These are phyloP conservation scores for Battus philenor DNA, from an alignment of 1,140 invertebrate genomes.

Conservation along the genomic window DNA sequence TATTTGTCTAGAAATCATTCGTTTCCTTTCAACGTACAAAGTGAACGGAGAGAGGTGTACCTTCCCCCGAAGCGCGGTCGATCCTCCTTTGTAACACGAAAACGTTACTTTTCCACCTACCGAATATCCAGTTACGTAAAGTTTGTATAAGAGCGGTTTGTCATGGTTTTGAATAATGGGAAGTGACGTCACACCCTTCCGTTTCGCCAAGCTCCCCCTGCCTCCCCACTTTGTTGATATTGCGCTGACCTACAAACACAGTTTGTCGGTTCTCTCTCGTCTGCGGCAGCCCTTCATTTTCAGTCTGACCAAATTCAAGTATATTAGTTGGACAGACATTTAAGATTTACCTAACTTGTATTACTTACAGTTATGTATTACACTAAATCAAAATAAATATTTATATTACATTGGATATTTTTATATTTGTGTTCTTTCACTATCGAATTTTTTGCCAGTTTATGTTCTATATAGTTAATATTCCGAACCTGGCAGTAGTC, in stretches of 20 bases:
- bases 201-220: slow-evolving; percentile 15
- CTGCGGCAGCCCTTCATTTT: background rate
- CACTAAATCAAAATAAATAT: too few species aligned
- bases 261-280: slow-evolving; percentile 30
- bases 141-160: slow-evolving; percentile 12
- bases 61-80: background rate
- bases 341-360: too few species aligned
- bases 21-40: too few species aligned
- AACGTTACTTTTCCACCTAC: slow-evolving; percentile 7
- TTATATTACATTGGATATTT: too few species aligned
- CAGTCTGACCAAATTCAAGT: too few species aligned
- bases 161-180: slow-evolving; percentile 20
- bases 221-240: slow-evolving; percentile 45
- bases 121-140: slow-evolving; percentile 6
- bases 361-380: too few species aligned
- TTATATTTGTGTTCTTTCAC: too few species aligned
- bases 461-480: too few species aligned
- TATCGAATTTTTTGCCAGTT: too few species aligned
- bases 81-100: background rate
- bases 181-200: slow-evolving; percentile 21
- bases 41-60: background rate
- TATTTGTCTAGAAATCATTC: too few species aligned
- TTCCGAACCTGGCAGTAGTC: too few species aligned
- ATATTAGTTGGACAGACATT: too few species aligned
- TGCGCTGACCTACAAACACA: slow-evolving; percentile 63